These are phyloP conservation scores for Gibbula magus DNA, from an alignment of 2,888 invertebrate genomes.

Conservation along the genomic window DNA sequence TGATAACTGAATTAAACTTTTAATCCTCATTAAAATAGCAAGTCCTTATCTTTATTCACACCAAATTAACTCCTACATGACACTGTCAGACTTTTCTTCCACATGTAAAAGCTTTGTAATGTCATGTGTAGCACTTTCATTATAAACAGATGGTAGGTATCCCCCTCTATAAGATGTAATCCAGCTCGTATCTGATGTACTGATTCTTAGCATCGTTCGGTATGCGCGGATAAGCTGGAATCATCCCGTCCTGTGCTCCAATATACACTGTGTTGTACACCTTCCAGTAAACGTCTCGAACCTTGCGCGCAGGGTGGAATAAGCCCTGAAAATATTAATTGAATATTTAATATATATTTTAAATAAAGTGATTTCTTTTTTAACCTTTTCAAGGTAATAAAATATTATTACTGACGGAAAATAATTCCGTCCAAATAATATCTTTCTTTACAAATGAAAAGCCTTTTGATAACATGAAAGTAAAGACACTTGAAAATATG, in stretches of 20 bases:
- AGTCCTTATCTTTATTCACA: too few relatives aligned
- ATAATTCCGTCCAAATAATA: too few relatives aligned
- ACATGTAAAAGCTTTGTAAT: background rate
- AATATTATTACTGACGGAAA: too few relatives aligned
- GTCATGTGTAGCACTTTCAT: slow-evolving; percentile 6
- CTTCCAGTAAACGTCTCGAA: slow-evolving; percentile 99
- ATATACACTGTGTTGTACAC: slow-evolving; percentile 99
- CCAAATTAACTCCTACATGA: too few relatives aligned
- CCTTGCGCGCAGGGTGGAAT: slow-evolving; percentile 99
- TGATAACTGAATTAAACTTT: too few relatives aligned
- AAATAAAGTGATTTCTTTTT: too few relatives aligned
- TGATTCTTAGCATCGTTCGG: slow-evolving; percentile 86
- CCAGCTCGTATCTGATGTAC: slow-evolving; percentile 74
- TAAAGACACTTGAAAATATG: too few relatives aligned
- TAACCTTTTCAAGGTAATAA: too few relatives aligned
- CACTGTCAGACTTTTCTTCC: too few relatives aligned
- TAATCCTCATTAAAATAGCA: too few relatives aligned
- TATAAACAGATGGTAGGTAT: background rate
- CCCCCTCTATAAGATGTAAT: slow-evolving; percentile 67
- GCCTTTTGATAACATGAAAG: too few relatives aligned
- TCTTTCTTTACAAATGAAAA: too few relatives aligned
- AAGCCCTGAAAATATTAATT: slow-evolving; percentile 82
- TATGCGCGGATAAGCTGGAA: slow-evolving; percentile 97
- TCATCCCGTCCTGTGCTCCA: slow-evolving; percentile 97
- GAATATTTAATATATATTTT: background rate